Conservation (phyloP, 2,888 invertebrate species). For the Dysmachus trigonus region DNA sequence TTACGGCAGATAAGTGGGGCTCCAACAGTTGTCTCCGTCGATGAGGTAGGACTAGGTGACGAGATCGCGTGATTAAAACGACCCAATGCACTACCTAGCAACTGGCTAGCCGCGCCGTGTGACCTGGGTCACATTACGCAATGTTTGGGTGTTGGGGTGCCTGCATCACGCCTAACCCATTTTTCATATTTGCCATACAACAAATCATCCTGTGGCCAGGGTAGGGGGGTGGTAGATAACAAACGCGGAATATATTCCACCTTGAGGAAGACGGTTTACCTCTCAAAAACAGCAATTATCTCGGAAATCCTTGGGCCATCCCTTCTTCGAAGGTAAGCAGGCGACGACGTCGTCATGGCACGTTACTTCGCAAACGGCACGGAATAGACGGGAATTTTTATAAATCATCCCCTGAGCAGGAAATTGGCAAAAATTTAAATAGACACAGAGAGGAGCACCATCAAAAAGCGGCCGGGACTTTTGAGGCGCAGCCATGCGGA, state of each 20-base stretch:
- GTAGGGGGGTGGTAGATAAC: not conserved
- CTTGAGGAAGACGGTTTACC: not conserved
- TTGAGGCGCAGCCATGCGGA: not conserved
- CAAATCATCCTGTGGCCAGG: not conserved
- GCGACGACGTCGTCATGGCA: not conserved
- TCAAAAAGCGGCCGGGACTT: not conserved
- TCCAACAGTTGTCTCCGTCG: not conserved
- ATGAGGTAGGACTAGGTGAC: not conserved
- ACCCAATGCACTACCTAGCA: not conserved
- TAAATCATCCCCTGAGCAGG: not conserved
- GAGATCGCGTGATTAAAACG: not conserved
- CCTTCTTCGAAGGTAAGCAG: not conserved
- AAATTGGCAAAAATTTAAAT: not conserved
- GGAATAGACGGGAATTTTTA: not conserved
- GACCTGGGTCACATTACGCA: not conserved
- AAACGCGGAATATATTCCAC: not conserved
- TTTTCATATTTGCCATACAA: not conserved
- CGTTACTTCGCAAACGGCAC: not conserved
- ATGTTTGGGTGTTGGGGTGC: not conserved
- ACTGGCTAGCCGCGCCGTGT: too few relatives aligned
- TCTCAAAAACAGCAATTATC: not conserved
- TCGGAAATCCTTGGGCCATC: not conserved
- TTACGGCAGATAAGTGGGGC: not conserved
- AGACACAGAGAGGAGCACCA: not conserved
- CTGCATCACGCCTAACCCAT: not conserved